These are phyloP conservation scores for Labeo catla DNA, from an alignment of 2,113 vertebrate species.

Conservation along the genomic window DNA sequence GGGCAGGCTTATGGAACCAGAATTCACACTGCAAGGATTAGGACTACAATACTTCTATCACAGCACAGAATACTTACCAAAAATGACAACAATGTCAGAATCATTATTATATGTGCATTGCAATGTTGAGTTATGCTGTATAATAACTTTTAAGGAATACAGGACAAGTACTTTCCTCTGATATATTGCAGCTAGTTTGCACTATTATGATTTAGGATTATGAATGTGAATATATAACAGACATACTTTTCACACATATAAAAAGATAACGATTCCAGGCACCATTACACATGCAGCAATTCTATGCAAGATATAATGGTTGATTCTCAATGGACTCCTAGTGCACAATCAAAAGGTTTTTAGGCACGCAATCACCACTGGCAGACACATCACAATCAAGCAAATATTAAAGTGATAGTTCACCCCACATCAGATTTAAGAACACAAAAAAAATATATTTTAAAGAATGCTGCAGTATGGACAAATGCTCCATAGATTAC, in stretches of 20 bases:
- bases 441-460: not conserved
- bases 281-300: not conserved
- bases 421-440: not conserved
- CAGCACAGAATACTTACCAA: not conserved
- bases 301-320: not conserved
- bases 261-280: not conserved
- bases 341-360: not conserved
- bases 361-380: not conserved
- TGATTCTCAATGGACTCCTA: not conserved
- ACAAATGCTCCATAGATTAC: not conserved
- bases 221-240: not conserved
- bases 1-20: not conserved
- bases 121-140: not conserved
- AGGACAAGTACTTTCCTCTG: not conserved
- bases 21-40: slow-evolving; percentile 2
- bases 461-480: no score
- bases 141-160: not conserved
- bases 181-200: not conserved
- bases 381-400: not conserved
- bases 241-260: not conserved
- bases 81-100: not conserved
- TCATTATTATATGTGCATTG: not conserved
- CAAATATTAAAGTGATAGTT: not conserved
- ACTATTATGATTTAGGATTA: not conserved
- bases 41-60: not conserved